These are phyloP conservation scores for Sapayoa aenigma DNA, from an alignment of 2,113 vertebrate genomes.

Conservation along the genomic window DNA sequence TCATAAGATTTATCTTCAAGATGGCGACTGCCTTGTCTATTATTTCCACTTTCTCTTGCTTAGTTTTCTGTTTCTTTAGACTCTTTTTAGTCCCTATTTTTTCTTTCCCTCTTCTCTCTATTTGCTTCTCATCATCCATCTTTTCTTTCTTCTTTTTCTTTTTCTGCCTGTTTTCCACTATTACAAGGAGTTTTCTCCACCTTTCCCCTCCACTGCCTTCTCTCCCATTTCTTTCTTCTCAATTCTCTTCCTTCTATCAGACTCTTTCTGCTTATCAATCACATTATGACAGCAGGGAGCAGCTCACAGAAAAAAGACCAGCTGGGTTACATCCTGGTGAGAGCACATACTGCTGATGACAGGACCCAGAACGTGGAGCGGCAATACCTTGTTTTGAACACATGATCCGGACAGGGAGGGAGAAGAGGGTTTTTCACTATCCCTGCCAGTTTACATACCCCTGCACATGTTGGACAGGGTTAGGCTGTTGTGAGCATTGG, in stretches of 20 bases:
- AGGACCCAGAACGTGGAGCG: not conserved
- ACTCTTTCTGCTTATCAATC: not conserved
- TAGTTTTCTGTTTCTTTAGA: not conserved
- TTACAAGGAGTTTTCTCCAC: not conserved
- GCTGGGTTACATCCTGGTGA: not conserved
- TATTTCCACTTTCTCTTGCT: not conserved
- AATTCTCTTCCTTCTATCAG: not conserved
- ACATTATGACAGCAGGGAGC: fast-evolving
- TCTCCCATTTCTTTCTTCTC: not conserved
- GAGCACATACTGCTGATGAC: not conserved
- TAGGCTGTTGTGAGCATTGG: not conserved
- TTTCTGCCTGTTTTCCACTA: not conserved
- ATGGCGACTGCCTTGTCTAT: not conserved
- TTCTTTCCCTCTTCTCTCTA: not conserved
- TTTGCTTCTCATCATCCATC: fast-evolving
- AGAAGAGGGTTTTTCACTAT: not conserved
- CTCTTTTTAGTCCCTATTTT: not conserved
- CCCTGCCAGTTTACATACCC: not conserved
- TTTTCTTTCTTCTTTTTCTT: not conserved
- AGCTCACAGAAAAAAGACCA: not conserved
- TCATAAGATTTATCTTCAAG: not conserved
- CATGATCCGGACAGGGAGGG: not conserved
- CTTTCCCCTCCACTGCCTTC: not conserved
- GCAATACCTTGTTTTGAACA: not conserved
- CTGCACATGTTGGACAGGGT: not conserved